Evolutionary conservation across 2,888 invertebrate species (phyloP).

Genomic region (Ophioninae sp.): DNA sequence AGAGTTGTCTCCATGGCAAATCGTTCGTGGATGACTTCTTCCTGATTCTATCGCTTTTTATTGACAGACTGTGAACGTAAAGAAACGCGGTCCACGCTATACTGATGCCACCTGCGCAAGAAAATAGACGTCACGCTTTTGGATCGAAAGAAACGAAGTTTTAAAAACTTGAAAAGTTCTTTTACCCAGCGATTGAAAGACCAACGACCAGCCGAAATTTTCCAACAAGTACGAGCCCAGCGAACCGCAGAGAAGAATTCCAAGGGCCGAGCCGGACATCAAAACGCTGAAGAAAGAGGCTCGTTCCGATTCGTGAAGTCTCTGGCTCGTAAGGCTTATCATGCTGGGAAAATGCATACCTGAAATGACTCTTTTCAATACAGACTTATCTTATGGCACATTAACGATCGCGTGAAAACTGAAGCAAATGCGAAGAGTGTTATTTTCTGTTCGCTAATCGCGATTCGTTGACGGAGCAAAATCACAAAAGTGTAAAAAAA

Average conservation of each 20-base stretch:
- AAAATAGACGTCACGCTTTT: slow-evolving; percentile 58
- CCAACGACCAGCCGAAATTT: slow-evolving; percentile 85
- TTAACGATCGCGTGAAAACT: neutral
- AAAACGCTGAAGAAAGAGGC: slow-evolving; percentile 86
- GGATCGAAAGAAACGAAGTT: neutral
- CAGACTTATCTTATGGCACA: neutral
- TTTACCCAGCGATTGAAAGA: slow-evolving; percentile 85
- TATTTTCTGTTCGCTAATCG: neutral
- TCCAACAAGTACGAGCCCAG: slow-evolving; percentile 86
- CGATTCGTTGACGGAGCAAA: neutral
- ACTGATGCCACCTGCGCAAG: slow-evolving; percentile 82
- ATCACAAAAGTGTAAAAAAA: neutral
- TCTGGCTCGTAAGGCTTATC: slow-evolving; percentile 86
- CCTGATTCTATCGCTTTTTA: slow-evolving; percentile 66
- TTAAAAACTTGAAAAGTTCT: slow-evolving; percentile 10
- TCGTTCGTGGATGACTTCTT: slow-evolving; percentile 78
- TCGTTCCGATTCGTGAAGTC: slow-evolving; percentile 85
- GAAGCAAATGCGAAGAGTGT: neutral
- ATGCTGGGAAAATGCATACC: slow-evolving; percentile 86
- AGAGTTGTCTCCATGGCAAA: slow-evolving; percentile 84
- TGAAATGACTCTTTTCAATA: slow-evolving; percentile 50
- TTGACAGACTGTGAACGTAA: slow-evolving; percentile 82
- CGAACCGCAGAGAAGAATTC: slow-evolving; percentile 86
- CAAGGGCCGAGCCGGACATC: slow-evolving; percentile 84
- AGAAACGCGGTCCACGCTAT: slow-evolving; percentile 83